These are phyloP conservation scores for Tenodera sinensis DNA, from an alignment of 2,888 invertebrate species.

Conservation along the genomic window DNA sequence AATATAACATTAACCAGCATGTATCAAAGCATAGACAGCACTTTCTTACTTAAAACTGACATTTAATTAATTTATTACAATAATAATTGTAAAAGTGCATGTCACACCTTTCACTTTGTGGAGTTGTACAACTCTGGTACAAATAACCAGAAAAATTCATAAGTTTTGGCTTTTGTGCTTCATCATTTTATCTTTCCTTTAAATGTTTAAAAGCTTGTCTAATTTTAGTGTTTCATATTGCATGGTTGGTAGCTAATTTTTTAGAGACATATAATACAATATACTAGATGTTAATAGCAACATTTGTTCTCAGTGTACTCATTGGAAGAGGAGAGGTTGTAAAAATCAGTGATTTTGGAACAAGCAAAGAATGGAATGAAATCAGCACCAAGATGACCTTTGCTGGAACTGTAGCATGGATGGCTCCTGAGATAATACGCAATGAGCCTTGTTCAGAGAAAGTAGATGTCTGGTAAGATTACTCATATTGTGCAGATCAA, in stretches of 20 bases:
- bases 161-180: too few species aligned
- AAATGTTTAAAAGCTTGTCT: background rate
- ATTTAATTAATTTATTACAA: too few species aligned
- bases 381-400: conserved; percentile 96
- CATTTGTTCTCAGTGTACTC: conserved; percentile 61
- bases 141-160: too few species aligned
- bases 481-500: background rate
- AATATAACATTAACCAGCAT: too few species aligned
- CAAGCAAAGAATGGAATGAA: conserved; percentile 91
- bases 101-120: too few species aligned
- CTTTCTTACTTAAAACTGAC: too few species aligned
- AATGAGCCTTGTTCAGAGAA: conserved; percentile 96
- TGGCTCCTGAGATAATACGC: conserved; percentile 98
- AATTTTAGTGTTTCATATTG: background rate
- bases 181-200: background rate
- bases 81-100: too few species aligned
- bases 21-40: too few species aligned
- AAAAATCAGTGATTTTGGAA: conserved; percentile 98
- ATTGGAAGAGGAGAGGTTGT: conserved; percentile 76
- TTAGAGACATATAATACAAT: too few species aligned
- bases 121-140: too few species aligned
- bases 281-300: background rate
- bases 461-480: conserved; percentile 86
- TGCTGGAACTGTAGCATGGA: conserved; percentile 98
- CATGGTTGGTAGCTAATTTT: too few species aligned